Percentiles rank a stretch among this genome's conserved stretches.
These are phyloP conservation scores for Drosophila picticornis DNA, from an alignment of 2,888 invertebrate genomes.

Conservation along the genomic window DNA sequence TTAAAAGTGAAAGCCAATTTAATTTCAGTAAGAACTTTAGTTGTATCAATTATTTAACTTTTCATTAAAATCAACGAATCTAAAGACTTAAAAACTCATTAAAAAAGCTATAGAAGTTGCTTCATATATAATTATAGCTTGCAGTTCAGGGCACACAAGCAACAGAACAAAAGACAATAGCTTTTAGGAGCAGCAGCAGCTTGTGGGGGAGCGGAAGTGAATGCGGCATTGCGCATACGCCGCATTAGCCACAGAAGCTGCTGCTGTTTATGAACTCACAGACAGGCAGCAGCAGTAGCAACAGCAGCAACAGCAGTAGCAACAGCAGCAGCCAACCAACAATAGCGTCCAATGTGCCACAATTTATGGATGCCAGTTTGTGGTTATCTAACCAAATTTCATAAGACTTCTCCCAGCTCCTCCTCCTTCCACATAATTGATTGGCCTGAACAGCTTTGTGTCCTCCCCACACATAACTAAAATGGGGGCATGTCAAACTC, in stretches of 20 bases:
- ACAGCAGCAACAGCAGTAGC: neutral
- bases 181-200: neutral
- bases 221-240: conserved; percentile 60
- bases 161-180: conserved; percentile 38
- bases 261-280: conserved; percentile 40
- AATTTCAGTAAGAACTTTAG: neutral
- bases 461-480: conserved; percentile 4
- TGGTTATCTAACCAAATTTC: conserved; percentile 63
- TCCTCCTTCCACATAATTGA: conserved; percentile 51
- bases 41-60: neutral
- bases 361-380: conserved; percentile 64
- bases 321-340: neutral
- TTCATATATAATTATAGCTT: conserved; percentile 23
- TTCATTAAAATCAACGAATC: neutral
- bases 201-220: neutral
- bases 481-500: conserved; percentile 41
- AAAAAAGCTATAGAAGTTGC: neutral
- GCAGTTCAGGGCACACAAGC: conserved; percentile 27
- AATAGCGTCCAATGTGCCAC: conserved; percentile 39
- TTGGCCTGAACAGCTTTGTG: conserved; percentile 46
- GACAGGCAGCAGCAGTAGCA: conserved; percentile 15
- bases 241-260: conserved; percentile 55
- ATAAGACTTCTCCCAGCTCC: conserved; percentile 23
- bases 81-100: neutral
- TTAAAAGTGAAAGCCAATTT: neutral